Percentiles rank a stretch among this genome's conserved stretches.
Evolutionary conservation across 2,888 invertebrate species (phyloP).

Genomic region (Agonopterix heracliana): DNA sequence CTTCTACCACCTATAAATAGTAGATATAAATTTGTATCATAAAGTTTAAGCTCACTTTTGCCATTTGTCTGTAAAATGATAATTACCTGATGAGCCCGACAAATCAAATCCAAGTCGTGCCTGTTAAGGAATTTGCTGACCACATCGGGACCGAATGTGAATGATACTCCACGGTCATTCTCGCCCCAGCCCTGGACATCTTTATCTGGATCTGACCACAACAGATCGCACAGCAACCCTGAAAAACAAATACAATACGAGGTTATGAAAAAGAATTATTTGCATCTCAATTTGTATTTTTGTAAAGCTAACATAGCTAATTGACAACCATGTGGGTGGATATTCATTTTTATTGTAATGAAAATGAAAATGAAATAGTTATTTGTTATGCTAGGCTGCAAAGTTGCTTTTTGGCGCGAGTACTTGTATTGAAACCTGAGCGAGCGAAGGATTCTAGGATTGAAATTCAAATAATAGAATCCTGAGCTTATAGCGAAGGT

Average conservation of each 20-base stretch:
- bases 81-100: slow-evolving; percentile 94
- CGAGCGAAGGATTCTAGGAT: no score
- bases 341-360: no score
- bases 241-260: slow-evolving; percentile 13
- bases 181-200: slow-evolving; percentile 97
- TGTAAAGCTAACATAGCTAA: no score
- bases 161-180: slow-evolving; percentile 98
- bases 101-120: slow-evolving; percentile 97
- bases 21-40: neutral
- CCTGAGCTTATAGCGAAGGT: no score
- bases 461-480: no score
- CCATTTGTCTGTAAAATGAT: neutral
- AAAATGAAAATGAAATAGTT: no score
- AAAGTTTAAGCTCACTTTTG: neutral
- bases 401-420: no score
- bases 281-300: no score
- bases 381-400: no score
- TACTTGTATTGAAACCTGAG: no score
- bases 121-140: slow-evolving; percentile 97
- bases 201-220: slow-evolving; percentile 99
- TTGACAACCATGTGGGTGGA: no score
- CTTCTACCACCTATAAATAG: slow-evolving; percentile 91
- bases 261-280: no score
- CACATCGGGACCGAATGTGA: slow-evolving; percentile 98
- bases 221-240: slow-evolving; percentile 95